Conservation (phyloP, 2,888 invertebrate genomes). For the Rotaria socialis region DNA sequence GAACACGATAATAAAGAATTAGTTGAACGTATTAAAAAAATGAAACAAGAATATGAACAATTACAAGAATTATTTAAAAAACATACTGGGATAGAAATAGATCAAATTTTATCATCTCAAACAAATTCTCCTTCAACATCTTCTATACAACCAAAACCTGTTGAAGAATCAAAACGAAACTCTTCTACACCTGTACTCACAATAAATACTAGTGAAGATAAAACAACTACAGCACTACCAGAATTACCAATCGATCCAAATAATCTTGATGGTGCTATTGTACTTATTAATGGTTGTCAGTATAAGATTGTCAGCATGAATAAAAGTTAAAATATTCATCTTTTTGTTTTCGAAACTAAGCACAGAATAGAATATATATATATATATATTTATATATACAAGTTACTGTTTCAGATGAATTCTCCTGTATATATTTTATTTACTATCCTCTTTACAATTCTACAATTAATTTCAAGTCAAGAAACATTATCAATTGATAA, state of each 20-base stretch:
- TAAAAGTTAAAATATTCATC: not conserved
- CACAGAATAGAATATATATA: not conserved
- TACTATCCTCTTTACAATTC: not conserved
- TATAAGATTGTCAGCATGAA: slow-evolving; percentile 27
- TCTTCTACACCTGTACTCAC: not conserved
- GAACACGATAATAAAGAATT: not conserved
- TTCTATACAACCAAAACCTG: not conserved
- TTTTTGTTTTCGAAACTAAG: not conserved
- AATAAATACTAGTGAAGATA: not conserved
- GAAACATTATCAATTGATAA: not conserved
- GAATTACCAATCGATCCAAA: not conserved
- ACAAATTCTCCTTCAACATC: not conserved
- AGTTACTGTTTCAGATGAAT: not conserved
- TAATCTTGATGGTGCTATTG: not conserved
- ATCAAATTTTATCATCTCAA: not conserved
- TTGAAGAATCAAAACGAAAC: not conserved
- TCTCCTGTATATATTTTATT: not conserved
- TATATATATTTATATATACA: no score
- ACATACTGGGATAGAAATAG: not conserved
- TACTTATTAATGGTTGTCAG: slow-evolving; percentile 11
- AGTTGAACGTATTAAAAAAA: not conserved
- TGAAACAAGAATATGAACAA: slow-evolving; percentile 7
- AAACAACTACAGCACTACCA: not conserved
- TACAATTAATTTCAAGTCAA: not conserved
- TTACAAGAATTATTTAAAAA: slow-evolving; percentile 25